Conservation (phyloP, 1,140 invertebrate species). For the Calliopsis andreniformis region DNA sequence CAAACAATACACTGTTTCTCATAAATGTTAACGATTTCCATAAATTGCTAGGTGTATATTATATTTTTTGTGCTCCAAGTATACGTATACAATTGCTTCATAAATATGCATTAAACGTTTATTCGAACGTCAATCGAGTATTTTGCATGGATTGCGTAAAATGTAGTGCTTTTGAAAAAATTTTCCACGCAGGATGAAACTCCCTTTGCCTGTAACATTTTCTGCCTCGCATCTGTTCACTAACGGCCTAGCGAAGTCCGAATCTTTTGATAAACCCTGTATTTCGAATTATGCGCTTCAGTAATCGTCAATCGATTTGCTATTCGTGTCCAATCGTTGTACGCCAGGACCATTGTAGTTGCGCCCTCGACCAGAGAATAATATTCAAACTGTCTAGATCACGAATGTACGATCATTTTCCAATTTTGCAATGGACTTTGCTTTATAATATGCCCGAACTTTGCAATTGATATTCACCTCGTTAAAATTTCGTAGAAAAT, state of each 20-base stretch:
- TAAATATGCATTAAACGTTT: neutral
- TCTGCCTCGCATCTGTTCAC: slow-evolving; percentile 28
- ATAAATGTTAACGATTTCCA: neutral
- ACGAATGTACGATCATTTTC: slow-evolving; percentile 28
- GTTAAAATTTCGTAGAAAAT: too few species aligned
- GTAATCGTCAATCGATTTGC: slow-evolving; percentile 73
- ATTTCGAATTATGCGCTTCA: slow-evolving; percentile 57
- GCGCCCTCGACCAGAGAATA: slow-evolving; percentile 39
- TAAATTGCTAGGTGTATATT: neutral
- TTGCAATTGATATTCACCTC: neutral
- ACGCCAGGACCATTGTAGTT: slow-evolving; percentile 25
- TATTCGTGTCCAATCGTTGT: slow-evolving; percentile 68
- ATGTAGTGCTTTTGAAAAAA: neutral
- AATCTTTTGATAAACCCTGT: slow-evolving; percentile 49
- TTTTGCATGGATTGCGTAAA: neutral
- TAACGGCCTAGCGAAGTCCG: slow-evolving; percentile 21
- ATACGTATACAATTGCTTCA: neutral
- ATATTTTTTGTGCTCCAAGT: neutral
- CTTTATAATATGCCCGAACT: neutral
- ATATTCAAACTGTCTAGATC: slow-evolving; percentile 42
- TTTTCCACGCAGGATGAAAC: neutral
- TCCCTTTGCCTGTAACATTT: slow-evolving; percentile 7
- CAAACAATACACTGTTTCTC: neutral
- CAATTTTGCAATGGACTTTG: neutral
- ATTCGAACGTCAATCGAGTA: neutral